Percentiles rank a stretch among this genome's conserved stretches.
These are phyloP conservation scores for Caenorhabditis doughertyi DNA, from an alignment of 2,888 invertebrate species.

Conservation along the genomic window DNA sequence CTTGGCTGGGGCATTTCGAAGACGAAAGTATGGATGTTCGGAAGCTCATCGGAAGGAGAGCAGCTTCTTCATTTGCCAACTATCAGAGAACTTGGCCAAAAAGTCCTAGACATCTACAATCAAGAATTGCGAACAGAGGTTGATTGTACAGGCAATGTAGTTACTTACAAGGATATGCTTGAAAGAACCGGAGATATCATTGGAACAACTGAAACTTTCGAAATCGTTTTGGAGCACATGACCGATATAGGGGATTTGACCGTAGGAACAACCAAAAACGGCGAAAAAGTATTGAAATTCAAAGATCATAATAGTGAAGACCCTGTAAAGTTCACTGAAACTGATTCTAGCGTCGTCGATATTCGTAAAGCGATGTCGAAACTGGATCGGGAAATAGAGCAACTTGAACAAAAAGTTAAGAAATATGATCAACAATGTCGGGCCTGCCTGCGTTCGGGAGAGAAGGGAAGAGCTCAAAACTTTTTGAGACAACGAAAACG, in stretches of 20 bases:
- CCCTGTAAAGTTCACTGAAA: conserved; percentile 78
- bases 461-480: conserved; percentile 73
- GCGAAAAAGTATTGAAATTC: conserved; percentile 80
- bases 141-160: conserved; percentile 72
- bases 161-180: conserved; percentile 69
- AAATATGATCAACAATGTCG: conserved; percentile 75
- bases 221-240: conserved; percentile 72
- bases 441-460: conserved; percentile 70
- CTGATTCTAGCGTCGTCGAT: conserved; percentile 80
- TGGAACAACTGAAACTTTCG: conserved; percentile 68
- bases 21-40: conserved; percentile 69
- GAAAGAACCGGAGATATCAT: conserved; percentile 34
- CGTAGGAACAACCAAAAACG: conserved; percentile 72
- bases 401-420: conserved; percentile 74
- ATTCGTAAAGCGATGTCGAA: conserved; percentile 75
- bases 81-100: conserved; percentile 64
- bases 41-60: conserved; percentile 44
- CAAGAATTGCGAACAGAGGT: conserved; percentile 74
- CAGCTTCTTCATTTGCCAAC: conserved; percentile 70
- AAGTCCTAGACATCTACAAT: conserved; percentile 65
- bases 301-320: conserved; percentile 72
- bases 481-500: conserved; percentile 75
- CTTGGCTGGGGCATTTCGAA: conserved; percentile 72
- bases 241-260: conserved; percentile 70
- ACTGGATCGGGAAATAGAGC: conserved; percentile 76